Evolutionary conservation across 2,888 invertebrate species (phyloP).

Genomic region (Phyto melanocephala): DNA sequence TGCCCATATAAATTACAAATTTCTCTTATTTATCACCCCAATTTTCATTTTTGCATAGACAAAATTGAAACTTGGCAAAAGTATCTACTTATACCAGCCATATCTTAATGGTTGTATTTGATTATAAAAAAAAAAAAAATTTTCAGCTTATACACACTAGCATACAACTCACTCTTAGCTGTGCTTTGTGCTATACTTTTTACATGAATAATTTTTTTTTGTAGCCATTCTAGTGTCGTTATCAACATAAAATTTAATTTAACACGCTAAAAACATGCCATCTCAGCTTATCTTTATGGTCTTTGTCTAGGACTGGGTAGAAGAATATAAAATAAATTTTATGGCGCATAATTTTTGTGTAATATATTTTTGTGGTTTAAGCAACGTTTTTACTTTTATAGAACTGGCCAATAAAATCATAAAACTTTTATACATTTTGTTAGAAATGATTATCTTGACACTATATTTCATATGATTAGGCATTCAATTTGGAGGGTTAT

Average conservation of each 20-base stretch:
- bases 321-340: constrained; percentile 27
- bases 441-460: constrained; percentile 44
- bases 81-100: neutral
- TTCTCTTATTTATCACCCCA: neutral
- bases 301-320: neutral
- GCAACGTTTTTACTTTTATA: neutral
- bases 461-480: neutral
- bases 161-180: too few relatives aligned
- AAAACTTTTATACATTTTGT: constrained; percentile 1
- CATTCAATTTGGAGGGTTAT: neutral
- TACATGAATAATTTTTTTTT: neutral
- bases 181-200: too few relatives aligned
- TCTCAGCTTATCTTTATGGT: constrained; percentile 57
- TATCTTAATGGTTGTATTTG: constrained; percentile 57
- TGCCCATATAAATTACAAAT: too few relatives aligned
- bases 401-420: constrained; percentile 9
- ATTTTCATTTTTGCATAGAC: neutral
- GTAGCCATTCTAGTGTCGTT: constrained; percentile 17
- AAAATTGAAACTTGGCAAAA: neutral
- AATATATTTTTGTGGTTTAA: constrained; percentile 10
- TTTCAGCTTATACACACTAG: too few relatives aligned
- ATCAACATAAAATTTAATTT: constrained; percentile 61
- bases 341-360: neutral
- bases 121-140: constrained; percentile 36
- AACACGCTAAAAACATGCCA: constrained; percentile 61